Evolutionary conservation across 2,888 invertebrate genomes (phyloP).

Genomic region (Microplitis manilae): DNA sequence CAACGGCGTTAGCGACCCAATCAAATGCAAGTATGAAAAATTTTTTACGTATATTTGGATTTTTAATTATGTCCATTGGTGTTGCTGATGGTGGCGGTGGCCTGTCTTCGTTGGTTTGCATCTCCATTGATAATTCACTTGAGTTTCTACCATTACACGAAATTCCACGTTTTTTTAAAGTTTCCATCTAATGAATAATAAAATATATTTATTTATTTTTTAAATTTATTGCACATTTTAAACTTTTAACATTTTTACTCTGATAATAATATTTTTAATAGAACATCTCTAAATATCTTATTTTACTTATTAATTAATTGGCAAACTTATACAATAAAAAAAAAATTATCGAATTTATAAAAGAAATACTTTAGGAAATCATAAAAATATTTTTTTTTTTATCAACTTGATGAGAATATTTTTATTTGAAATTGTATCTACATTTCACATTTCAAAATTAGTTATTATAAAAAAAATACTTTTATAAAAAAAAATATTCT

Average conservation of each 20-base stretch:
- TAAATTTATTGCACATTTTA: background rate
- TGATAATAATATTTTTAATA: background rate
- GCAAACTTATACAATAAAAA: no score
- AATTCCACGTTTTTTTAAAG: slow-evolving; percentile 63
- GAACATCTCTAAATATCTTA: no score
- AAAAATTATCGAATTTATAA: no score
- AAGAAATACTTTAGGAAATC: no score
- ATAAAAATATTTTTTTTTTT: no score
- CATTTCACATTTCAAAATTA: no score
- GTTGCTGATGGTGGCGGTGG: slow-evolving; percentile 73
- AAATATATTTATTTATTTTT: slow-evolving; percentile 5
- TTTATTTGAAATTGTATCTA: no score
- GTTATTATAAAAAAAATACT: no score
- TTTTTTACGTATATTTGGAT: slow-evolving; percentile 79
- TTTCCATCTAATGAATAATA: slow-evolving; percentile 58
- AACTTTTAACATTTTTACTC: background rate
- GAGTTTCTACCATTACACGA: slow-evolving; percentile 68
- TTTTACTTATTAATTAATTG: no score
- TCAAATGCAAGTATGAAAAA: slow-evolving; percentile 78
- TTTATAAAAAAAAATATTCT: no score
- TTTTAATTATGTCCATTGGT: slow-evolving; percentile 77
- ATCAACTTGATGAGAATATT: no score
- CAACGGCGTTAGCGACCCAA: slow-evolving; percentile 80
- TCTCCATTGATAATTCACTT: slow-evolving; percentile 56
- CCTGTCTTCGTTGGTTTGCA: slow-evolving; percentile 58